Evolutionary conservation across 1,140 invertebrate genomes (phyloP).

Genomic region (Metaphire vulgaris): DNA sequence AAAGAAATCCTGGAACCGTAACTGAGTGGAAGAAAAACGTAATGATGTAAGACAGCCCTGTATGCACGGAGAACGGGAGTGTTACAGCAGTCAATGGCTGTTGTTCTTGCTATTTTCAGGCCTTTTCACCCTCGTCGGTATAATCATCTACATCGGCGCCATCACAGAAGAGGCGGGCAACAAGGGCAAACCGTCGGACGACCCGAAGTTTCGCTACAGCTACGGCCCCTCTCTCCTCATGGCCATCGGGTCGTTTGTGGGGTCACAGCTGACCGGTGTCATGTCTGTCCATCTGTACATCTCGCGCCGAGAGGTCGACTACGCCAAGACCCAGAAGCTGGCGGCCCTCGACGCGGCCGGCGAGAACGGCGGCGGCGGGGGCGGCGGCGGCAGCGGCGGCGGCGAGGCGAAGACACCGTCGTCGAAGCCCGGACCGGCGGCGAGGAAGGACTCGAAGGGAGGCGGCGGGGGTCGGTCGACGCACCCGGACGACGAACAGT

Average conservation of each 20-base stretch:
- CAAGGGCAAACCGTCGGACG: conserved; percentile 18
- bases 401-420: too few species aligned
- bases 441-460: not conserved
- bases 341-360: not conserved
- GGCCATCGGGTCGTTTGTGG: conserved; percentile 18
- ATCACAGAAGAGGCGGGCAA: conserved; percentile 22
- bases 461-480: not conserved
- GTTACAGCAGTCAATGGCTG: too few species aligned
- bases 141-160: conserved; percentile 20
- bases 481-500: not conserved
- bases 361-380: not conserved
- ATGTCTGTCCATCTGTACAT: conserved; percentile 16
- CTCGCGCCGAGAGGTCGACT: not conserved
- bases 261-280: conserved; percentile 18
- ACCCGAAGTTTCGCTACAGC: conserved; percentile 3
- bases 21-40: too few species aligned
- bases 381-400: not conserved
- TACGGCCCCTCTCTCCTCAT: conserved; percentile 19
- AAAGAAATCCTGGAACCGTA: too few species aligned
- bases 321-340: not conserved
- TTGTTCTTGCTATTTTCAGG: too few species aligned
- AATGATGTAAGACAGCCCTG: too few species aligned
- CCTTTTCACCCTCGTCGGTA: conserved; percentile 12
- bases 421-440: too few species aligned
- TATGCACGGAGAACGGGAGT: too few species aligned